These are phyloP conservation scores for Spongilla lacustris DNA, from an alignment of 37 sponge, comb jelly and placozoan species.

Conservation along the genomic window DNA sequence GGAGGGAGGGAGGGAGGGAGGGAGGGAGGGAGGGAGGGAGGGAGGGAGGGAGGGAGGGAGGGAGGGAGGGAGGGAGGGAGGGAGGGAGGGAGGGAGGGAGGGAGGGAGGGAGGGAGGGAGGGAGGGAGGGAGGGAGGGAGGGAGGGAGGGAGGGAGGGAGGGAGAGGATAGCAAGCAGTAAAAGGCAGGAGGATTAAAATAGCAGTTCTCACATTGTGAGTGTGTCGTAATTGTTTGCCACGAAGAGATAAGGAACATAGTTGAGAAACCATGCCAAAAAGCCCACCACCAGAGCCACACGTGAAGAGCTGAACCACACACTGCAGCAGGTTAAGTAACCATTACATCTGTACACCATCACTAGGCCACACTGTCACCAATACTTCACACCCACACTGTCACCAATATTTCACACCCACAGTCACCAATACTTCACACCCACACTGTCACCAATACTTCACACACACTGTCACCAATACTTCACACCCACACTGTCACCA, in stretches of 20 bases:
- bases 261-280: conserved; percentile 78
- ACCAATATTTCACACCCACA: not conserved
- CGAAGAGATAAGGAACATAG: conserved; percentile 67
- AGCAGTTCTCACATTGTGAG: conserved; percentile 41
- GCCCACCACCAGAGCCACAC: conserved; percentile 66
- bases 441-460: conserved; percentile 4
- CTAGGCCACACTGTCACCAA: not conserved
- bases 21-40: conserved; percentile 43
- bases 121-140: conserved; percentile 49
- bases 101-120: conserved; percentile 49
- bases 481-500: not conserved
- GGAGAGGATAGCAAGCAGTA: not conserved
- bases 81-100: conserved; percentile 38
- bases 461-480: not conserved
- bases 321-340: conserved; percentile 43
- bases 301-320: conserved; percentile 83
- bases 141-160: conserved; percentile 17
- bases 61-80: conserved; percentile 29
- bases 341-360: not conserved
- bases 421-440: not conserved
- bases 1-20: conserved; percentile 42
- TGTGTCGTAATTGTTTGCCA: conserved; percentile 20
- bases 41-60: conserved; percentile 15
- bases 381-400: not conserved
- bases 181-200: not conserved